Evolutionary conservation across 2,797 vertebrate species (phyloP).

Genomic region (Lutjanus campechanus): DNA sequence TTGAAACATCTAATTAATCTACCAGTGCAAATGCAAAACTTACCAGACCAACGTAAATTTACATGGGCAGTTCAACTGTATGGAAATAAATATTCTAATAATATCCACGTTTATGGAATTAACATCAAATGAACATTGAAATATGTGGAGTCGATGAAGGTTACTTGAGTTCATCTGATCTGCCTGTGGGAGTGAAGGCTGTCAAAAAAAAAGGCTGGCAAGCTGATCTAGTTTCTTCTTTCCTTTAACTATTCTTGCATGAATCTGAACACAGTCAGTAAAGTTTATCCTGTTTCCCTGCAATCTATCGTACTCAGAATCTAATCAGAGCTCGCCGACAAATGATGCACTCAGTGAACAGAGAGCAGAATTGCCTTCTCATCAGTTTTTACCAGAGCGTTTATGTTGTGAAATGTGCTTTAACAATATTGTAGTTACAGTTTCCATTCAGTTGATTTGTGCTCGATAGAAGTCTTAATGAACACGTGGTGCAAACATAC

Average conservation of each 20-base stretch:
- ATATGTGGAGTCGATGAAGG: neutral
- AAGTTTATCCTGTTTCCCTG: neutral
- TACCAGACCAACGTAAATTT: neutral
- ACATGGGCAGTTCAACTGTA: too few species aligned
- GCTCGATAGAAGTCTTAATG: too few species aligned
- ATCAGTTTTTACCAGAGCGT: too few species aligned
- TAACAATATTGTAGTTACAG: too few species aligned
- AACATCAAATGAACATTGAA: slow-evolving; percentile 4
- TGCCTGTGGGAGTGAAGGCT: neutral
- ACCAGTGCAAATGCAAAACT: neutral
- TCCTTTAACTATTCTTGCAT: neutral
- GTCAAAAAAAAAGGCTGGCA: neutral
- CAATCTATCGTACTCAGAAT: too few species aligned
- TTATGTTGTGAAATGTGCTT: too few species aligned
- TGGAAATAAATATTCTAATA: neutral
- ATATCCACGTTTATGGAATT: neutral
- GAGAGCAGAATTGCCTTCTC: too few species aligned
- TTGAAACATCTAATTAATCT: neutral
- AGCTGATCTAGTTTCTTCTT: neutral
- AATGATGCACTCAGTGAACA: too few species aligned
- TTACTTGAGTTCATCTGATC: slow-evolving; percentile 2
- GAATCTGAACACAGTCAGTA: neutral
- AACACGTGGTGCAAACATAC: too few species aligned
- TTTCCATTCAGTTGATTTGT: too few species aligned
- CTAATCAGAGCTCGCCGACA: too few species aligned